A percentile compares a stretch with the other conserved stretches of the same genome.
phyloP scores from a whole-genome alignment of 2,888 invertebrate species.

The Glaucopsyche alexis region DNA sequence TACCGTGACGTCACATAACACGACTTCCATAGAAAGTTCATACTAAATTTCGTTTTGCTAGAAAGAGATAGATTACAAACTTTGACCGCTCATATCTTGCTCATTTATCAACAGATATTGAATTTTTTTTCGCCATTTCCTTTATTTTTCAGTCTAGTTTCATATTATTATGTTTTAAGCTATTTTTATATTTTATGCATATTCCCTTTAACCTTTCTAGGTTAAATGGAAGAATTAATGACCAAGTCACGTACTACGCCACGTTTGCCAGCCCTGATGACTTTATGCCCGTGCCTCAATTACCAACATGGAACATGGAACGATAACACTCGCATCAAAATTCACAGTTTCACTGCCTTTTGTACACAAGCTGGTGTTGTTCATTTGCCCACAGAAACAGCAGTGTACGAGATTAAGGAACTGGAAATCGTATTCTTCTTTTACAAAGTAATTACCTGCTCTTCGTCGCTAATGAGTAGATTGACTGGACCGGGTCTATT shows the following conservation, averaged over 20 bases:
- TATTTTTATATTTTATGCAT: too few relatives aligned
- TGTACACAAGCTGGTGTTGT: background rate
- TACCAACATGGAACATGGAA: conserved; percentile 36
- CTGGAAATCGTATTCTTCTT: background rate
- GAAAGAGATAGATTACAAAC: too few relatives aligned
- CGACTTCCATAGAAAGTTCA: too few relatives aligned
- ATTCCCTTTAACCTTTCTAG: too few relatives aligned
- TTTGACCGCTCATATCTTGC: too few relatives aligned
- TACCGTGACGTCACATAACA: too few relatives aligned
- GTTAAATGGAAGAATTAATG: conserved; percentile 40
- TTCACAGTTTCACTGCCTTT: conserved; percentile 18
- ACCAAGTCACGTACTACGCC: conserved; percentile 50
- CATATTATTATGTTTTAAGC: too few relatives aligned
- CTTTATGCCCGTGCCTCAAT: conserved; percentile 51
- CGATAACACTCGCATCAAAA: background rate
- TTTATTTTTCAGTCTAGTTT: too few relatives aligned
- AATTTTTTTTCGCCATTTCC: too few relatives aligned
- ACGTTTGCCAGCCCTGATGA: conserved; percentile 52
- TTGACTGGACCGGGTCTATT: conserved; percentile 28
- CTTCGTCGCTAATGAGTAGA: conserved; percentile 28
- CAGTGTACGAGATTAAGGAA: background rate
- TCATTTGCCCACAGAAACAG: background rate
- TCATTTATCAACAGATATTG: too few relatives aligned
- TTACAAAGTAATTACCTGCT: background rate
- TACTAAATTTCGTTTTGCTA: too few relatives aligned